Evolutionary conservation across 2,888 invertebrate species (phyloP).

Genomic region (Dermolepida albohirtum): DNA sequence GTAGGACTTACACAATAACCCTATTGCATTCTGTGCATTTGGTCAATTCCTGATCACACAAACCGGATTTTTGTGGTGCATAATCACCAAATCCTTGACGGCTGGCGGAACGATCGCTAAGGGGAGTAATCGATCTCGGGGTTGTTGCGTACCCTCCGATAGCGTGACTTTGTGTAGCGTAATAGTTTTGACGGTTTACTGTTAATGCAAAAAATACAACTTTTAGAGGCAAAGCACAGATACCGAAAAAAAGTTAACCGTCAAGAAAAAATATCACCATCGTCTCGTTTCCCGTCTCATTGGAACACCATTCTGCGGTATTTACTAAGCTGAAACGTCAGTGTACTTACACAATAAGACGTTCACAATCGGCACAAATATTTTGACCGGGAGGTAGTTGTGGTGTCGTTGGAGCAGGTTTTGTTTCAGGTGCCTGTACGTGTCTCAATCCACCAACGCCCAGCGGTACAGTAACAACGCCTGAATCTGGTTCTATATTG

Average conservation of each 20-base stretch:
- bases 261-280: constrained; percentile 23
- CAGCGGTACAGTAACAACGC: constrained; percentile 65
- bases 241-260: constrained; percentile 17
- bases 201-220: constrained; percentile 46
- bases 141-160: constrained; percentile 75
- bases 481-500: constrained; percentile 62
- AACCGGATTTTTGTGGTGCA: constrained; percentile 60
- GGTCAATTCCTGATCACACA: constrained; percentile 69
- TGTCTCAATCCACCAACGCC: constrained; percentile 74
- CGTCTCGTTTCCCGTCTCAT: background rate
- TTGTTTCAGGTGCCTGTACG: constrained; percentile 79
- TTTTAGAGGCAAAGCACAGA: constrained; percentile 26
- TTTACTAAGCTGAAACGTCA: constrained; percentile 11
- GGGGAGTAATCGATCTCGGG: constrained; percentile 69
- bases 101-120: constrained; percentile 60
- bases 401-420: constrained; percentile 73
- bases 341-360: constrained; percentile 94
- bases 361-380: constrained; percentile 97
- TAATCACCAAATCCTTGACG: constrained; percentile 50
- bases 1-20: constrained; percentile 85
- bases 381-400: constrained; percentile 89
- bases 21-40: constrained; percentile 88
- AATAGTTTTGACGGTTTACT: constrained; percentile 71
- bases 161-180: constrained; percentile 82
- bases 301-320: constrained; percentile 4